Evolutionary conservation across 2,888 invertebrate species (phyloP).

Genomic region (Diploptera punctata): DNA sequence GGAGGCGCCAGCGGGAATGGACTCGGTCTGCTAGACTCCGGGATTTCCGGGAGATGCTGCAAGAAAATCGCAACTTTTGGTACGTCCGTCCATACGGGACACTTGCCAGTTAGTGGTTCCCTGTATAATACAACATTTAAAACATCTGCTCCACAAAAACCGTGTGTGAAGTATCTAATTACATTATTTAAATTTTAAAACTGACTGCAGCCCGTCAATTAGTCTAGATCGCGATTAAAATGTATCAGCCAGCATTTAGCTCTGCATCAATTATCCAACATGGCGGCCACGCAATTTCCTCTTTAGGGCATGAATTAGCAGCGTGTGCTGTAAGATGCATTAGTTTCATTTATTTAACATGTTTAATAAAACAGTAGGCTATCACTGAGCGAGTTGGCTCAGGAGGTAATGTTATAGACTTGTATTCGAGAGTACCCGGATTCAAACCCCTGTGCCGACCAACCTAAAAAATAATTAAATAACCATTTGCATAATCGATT

Average conservation of each 20-base stretch:
- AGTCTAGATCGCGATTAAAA: background rate
- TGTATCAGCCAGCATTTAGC: background rate
- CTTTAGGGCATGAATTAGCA: too few relatives aligned
- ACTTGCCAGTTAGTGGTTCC: background rate
- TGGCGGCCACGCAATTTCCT: too few relatives aligned
- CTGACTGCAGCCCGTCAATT: background rate
- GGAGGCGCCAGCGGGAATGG: slow-evolving; percentile 18
- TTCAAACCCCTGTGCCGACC: too few relatives aligned
- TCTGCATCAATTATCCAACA: background rate
- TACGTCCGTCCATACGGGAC: too few relatives aligned
- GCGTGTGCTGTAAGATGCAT: too few relatives aligned
- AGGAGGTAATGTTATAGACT: too few relatives aligned
- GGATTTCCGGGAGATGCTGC: slow-evolving; percentile 35
- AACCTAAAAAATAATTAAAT: too few relatives aligned
- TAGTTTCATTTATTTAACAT: too few relatives aligned
- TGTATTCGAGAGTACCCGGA: too few relatives aligned
- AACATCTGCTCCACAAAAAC: background rate
- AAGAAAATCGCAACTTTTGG: slow-evolving; percentile 25
- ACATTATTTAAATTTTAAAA: background rate
- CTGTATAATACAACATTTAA: background rate
- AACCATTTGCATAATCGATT: too few relatives aligned
- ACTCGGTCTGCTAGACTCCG: slow-evolving; percentile 28
- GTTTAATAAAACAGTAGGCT: too few relatives aligned
- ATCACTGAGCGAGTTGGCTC: too few relatives aligned
- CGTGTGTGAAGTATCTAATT: background rate